Conservation (phyloP, 2,797 vertebrate genomes). For the Macropodus opercularis region DNA sequence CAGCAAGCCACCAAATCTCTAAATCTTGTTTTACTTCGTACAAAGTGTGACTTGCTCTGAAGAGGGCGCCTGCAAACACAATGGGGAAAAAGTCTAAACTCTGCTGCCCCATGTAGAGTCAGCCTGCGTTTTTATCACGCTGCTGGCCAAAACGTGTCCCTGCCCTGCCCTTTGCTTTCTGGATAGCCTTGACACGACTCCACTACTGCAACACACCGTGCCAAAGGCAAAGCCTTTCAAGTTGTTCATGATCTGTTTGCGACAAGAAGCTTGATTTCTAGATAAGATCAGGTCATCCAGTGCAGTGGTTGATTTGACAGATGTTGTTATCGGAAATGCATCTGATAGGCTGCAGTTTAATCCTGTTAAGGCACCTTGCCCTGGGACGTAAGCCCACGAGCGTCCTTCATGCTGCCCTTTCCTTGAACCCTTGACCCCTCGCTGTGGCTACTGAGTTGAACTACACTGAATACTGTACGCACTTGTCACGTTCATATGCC, state of each 20-base stretch:
- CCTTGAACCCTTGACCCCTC: conserved; percentile 67
- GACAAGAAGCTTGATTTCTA: conserved; percentile 65
- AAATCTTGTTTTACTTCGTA: conserved; percentile 72
- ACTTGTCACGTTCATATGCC: conserved; percentile 7
- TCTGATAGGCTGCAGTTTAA: conserved; percentile 74
- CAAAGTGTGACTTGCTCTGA: conserved; percentile 57
- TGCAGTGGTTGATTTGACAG: conserved; percentile 74
- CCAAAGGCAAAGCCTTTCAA: conserved; percentile 71
- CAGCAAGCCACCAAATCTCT: conserved; percentile 67
- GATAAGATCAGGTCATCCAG: conserved; percentile 61
- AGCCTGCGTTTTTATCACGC: conserved; percentile 5
- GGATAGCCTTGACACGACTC: conserved; percentile 38
- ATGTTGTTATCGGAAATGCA: conserved; percentile 76
- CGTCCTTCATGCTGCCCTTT: conserved; percentile 57
- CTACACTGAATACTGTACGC: not conserved
- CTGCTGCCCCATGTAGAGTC: not conserved
- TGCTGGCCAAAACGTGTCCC: conserved; percentile 43
- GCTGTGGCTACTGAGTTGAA: conserved; percentile 7
- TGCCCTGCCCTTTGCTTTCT: conserved; percentile 55
- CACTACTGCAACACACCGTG: conserved; percentile 40
- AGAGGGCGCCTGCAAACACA: conserved; percentile 25
- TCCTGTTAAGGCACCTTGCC: conserved; percentile 78
- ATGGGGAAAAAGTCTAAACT: conserved; percentile 14
- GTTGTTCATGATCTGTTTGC: conserved; percentile 61
- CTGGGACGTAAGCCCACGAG: conserved; percentile 53